phyloP scores from a whole-genome alignment of 2,888 invertebrate genomes.

The Drosophila rellima region DNA sequence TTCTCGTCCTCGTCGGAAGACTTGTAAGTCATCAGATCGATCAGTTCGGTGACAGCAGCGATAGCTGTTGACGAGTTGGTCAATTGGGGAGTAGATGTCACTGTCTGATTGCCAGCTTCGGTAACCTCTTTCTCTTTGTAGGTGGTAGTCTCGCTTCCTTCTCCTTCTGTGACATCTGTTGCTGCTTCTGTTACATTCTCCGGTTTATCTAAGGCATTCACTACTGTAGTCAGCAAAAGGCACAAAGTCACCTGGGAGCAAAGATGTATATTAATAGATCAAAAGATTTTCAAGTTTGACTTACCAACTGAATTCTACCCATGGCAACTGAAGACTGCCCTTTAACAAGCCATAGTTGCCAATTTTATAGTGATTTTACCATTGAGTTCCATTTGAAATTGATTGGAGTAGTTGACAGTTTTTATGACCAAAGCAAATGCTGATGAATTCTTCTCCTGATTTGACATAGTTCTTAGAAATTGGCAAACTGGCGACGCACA shows the following conservation, averaged over 20 bases:
- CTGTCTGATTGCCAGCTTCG: not conserved
- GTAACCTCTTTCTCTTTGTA: not conserved
- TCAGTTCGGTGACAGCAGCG: conserved; percentile 2
- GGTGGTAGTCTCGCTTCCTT: not conserved
- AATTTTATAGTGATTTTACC: conserved; percentile 46
- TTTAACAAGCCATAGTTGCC: conserved; percentile 14
- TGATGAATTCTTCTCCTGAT: not conserved
- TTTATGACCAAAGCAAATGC: conserved; percentile 40
- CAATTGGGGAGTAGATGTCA: not conserved
- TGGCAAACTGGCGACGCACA: conserved; percentile 10
- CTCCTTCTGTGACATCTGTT: conserved; percentile 3
- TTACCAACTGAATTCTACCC: conserved; percentile 28
- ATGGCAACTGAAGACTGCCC: conserved; percentile 21
- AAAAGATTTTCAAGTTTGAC: not conserved
- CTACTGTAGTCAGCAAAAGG: conserved; percentile 15
- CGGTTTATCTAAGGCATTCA: not conserved
- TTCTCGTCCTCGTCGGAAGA: conserved; percentile 5
- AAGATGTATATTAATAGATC: not conserved
- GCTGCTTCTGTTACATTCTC: not conserved
- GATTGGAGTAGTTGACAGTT: conserved; percentile 35
- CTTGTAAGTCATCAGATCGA: conserved; percentile 31
- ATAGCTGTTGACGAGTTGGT: not conserved
- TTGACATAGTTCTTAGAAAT: conserved; percentile 29
- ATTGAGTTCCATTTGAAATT: conserved; percentile 32
- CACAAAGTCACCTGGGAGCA: conserved; percentile 22